Evolutionary conservation across 2,888 invertebrate genomes (phyloP).

Genomic region (Trilocha varians): DNA sequence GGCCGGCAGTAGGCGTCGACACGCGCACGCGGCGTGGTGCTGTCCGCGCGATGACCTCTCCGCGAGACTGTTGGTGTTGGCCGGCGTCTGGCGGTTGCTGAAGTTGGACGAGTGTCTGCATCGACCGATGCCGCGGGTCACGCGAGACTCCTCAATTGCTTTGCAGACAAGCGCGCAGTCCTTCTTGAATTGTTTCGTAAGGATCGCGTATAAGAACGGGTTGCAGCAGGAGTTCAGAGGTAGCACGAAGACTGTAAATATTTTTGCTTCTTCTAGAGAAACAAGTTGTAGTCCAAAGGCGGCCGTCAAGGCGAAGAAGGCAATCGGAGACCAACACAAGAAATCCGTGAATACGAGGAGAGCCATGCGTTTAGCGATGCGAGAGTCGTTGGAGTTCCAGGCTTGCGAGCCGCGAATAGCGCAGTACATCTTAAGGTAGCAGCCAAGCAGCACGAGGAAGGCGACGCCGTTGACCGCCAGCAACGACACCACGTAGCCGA

Average conservation of each 20-base stretch:
- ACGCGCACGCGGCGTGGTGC: slow-evolving; percentile 71
- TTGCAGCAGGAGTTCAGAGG: slow-evolving; percentile 98
- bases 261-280: slow-evolving; percentile 95
- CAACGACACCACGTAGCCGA: slow-evolving; percentile 91
- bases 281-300: slow-evolving; percentile 93
- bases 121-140: slow-evolving; percentile 88
- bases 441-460: slow-evolving; percentile 94
- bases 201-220: slow-evolving; percentile 97
- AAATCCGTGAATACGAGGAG: slow-evolving; percentile 97
- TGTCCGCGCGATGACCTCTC: slow-evolving; percentile 85
- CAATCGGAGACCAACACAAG: slow-evolving; percentile 98
- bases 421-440: slow-evolving; percentile 98
- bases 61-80: slow-evolving; percentile 87
- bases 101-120: slow-evolving; percentile 91
- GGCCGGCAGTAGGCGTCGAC: slow-evolving; percentile 80
- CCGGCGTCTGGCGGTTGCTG: slow-evolving; percentile 89
- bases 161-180: slow-evolving; percentile 97
- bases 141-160: slow-evolving; percentile 94
- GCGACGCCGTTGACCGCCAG: slow-evolving; percentile 95
- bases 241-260: slow-evolving; percentile 95
- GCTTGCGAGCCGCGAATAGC: slow-evolving; percentile 97
- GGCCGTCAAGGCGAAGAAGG: slow-evolving; percentile 95
- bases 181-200: slow-evolving; percentile 98
- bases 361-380: slow-evolving; percentile 97
- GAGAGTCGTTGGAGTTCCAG: slow-evolving; percentile 97